Evolutionary conservation across 2,888 invertebrate genomes (phyloP).

Genomic region (Meloe dianella): DNA sequence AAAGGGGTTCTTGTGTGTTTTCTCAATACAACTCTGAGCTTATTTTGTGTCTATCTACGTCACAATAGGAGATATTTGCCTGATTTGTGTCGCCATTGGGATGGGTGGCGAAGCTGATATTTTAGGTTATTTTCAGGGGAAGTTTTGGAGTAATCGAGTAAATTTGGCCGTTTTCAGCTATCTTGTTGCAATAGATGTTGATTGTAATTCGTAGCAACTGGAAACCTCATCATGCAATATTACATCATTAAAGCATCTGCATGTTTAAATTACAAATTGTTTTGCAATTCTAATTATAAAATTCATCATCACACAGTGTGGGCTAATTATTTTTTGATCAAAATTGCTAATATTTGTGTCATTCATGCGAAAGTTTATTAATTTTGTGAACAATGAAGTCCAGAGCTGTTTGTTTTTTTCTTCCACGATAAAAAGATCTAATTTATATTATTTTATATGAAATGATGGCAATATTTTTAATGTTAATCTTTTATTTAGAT

Average conservation of each 20-base stretch:
- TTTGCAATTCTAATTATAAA: conserved; percentile 34
- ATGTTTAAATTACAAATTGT: conserved; percentile 29
- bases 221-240: conserved; percentile 43
- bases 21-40: too few species aligned
- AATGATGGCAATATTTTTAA: neutral
- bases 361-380: neutral
- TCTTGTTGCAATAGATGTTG: too few species aligned
- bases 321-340: conserved; percentile 15
- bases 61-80: too few species aligned
- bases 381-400: neutral
- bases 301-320: conserved; percentile 19
- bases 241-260: conserved; percentile 39
- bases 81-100: too few species aligned
- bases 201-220: conserved; percentile 34
- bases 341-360: neutral
- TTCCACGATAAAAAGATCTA: too few species aligned
- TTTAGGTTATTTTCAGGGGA: too few species aligned
- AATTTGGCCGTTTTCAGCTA: too few species aligned
- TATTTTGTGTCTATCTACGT: too few species aligned
- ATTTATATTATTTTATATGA: neutral
- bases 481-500: conserved; percentile 12
- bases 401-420: too few species aligned
- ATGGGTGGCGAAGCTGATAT: too few species aligned
- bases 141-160: too few species aligned
- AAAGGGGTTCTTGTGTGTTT: too few species aligned